Evolutionary conservation across 1,140 invertebrate genomes (phyloP).

Genomic region (Leptonema lineaticorne): DNA sequence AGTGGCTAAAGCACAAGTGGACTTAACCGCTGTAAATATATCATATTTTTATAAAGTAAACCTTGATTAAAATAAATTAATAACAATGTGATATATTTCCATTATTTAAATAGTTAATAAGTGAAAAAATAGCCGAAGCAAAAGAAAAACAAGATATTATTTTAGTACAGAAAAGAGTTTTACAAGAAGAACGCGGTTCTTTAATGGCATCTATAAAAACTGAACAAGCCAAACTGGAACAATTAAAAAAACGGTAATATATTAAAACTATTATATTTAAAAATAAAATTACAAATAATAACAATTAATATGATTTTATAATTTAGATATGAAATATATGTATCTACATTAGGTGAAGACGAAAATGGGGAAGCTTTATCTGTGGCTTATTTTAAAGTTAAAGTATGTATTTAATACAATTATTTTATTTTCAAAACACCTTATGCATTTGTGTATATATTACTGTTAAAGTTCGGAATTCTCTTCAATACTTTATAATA

Average conservation of each 20-base stretch:
- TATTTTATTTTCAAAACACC: no score
- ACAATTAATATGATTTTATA: not conserved
- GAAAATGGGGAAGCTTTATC: conserved; percentile 62
- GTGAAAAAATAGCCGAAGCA: conserved; percentile 65
- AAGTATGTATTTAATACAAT: conserved; percentile 46
- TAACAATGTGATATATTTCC: not conserved
- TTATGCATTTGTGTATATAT: no score
- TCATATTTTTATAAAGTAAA: not conserved
- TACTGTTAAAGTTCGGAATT: no score
- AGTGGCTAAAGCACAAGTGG: conserved; percentile 57
- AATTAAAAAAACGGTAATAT: conserved; percentile 57
- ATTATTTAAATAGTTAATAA: conserved; percentile 56
- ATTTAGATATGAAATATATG: conserved; percentile 52
- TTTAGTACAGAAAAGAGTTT: conserved; percentile 57
- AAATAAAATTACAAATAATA: not conserved
- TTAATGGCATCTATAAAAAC: conserved; percentile 58
- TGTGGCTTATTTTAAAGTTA: conserved; percentile 67
- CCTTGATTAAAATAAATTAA: not conserved
- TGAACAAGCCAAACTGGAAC: conserved; percentile 60
- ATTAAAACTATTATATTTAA: not conserved
- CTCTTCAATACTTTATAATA: no score
- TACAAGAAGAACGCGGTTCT: conserved; percentile 60
- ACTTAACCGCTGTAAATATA: conserved; percentile 51
- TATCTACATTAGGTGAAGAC: conserved; percentile 57
- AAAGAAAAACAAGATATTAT: conserved; percentile 61